These are phyloP conservation scores for Hemiprocne comata DNA, from an alignment of 2,113 vertebrate species.

Conservation along the genomic window DNA sequence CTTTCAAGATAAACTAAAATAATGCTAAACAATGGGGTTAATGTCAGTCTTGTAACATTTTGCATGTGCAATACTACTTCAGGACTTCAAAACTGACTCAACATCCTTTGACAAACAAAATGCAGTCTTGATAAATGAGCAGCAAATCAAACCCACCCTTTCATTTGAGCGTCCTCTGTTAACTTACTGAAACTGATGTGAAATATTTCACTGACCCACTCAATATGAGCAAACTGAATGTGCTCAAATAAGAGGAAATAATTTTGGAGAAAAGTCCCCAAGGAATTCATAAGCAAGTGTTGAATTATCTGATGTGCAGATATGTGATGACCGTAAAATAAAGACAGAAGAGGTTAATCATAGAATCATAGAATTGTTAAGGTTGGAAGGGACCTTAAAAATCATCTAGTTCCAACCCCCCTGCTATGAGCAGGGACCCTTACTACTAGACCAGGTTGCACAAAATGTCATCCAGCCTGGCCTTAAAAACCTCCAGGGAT, in stretches of 20 bases:
- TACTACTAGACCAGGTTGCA: too few species aligned
- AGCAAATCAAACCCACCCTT: neutral
- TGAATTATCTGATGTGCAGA: neutral
- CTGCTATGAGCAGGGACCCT: too few species aligned
- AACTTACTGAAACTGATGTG: neutral
- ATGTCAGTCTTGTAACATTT: neutral
- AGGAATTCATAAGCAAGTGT: neutral
- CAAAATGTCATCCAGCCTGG: too few species aligned
- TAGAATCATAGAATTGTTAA: too few species aligned
- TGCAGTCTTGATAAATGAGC: neutral
- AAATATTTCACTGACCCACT: neutral
- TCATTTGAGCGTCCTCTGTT: neutral
- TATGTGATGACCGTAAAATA: neutral
- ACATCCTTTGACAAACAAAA: neutral
- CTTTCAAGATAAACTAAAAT: neutral
- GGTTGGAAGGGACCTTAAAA: too few species aligned
- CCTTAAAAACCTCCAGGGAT: too few species aligned
- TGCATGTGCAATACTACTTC: neutral
- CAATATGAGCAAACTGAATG: neutral
- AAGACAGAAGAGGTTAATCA: neutral
- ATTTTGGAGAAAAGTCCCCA: neutral
- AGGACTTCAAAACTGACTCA: neutral
- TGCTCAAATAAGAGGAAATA: neutral
- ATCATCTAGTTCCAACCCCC: too few species aligned
- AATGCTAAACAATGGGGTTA: accelerated